A percentile compares a stretch with the other conserved stretches of the same genome.
phyloP scores from a whole-genome alignment of 1,140 invertebrate genomes.

The Megathymus violae region DNA sequence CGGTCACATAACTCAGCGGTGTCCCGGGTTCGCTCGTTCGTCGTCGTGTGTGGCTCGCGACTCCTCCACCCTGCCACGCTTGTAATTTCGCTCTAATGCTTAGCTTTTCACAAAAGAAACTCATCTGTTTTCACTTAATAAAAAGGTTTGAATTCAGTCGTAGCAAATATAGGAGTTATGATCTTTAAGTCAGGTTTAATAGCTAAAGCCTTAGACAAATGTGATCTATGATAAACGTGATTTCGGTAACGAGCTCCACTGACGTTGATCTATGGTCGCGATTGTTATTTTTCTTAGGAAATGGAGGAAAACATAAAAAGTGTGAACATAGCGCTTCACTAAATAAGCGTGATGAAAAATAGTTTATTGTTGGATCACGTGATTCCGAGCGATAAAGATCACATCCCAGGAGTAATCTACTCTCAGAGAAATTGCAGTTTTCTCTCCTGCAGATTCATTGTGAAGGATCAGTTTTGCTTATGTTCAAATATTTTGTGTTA shows the following conservation, averaged over 20 bases:
- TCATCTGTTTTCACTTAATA: constrained; percentile 7
- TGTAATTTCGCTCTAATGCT: constrained; percentile 30
- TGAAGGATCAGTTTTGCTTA: constrained; percentile 36
- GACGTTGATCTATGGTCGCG: constrained; percentile 68
- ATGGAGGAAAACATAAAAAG: constrained; percentile 69
- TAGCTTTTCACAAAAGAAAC: constrained; percentile 14
- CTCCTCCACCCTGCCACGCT: constrained; percentile 56
- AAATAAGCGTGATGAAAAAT: constrained; percentile 78
- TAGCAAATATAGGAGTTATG: constrained; percentile 19
- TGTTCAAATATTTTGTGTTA: constrained; percentile 16
- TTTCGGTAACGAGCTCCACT: constrained; percentile 72
- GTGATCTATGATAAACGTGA: constrained; percentile 81
- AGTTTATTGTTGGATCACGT: constrained; percentile 80
- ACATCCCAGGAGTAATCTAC: constrained; percentile 71
- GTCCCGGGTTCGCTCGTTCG: constrained; percentile 65
- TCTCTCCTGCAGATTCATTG: constrained; percentile 35
- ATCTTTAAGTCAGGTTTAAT: constrained; percentile 29
- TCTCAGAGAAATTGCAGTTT: constrained; percentile 68
- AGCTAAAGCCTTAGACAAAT: constrained; percentile 76
- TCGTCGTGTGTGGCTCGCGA: constrained; percentile 78
- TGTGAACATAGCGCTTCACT: constrained; percentile 62
- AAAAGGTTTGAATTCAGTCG: constrained; percentile 33
- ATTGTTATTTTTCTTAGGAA: constrained; percentile 70
- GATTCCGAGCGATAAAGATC: constrained; percentile 75
- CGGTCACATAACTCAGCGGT: constrained; percentile 66